Conservation (phyloP, 2,113 vertebrate species). For the Esox niger region DNA sequence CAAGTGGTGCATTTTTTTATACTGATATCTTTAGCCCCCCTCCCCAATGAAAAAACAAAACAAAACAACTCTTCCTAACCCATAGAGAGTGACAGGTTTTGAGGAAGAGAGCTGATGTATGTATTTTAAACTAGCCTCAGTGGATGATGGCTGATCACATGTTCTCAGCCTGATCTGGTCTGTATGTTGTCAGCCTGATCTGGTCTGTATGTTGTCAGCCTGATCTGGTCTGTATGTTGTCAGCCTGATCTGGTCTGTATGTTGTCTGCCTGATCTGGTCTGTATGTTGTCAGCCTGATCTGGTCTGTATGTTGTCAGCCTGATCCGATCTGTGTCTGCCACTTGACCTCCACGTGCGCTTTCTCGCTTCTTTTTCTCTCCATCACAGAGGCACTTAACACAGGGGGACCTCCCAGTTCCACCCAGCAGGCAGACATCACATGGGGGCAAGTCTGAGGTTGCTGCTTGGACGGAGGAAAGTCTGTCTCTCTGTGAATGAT, state of each 20-base stretch:
- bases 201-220: conserved; percentile 7
- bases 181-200: conserved; percentile 14
- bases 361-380: neutral
- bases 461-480: neutral
- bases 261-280: conserved; percentile 13
- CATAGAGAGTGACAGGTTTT: too few species aligned
- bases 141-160: conserved; percentile 12
- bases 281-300: conserved; percentile 14
- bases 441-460: conserved; percentile 5
- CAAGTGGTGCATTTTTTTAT: too few species aligned
- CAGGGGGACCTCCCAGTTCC: neutral
- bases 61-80: too few species aligned
- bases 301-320: conserved; percentile 7
- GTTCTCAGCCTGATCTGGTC: conserved; percentile 15
- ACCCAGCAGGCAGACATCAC: conserved; percentile 19
- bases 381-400: neutral
- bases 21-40: too few species aligned
- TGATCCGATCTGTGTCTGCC: conserved; percentile 15
- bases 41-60: too few species aligned
- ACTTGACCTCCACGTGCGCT: neutral
- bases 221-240: conserved; percentile 19
- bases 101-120: neutral
- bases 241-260: conserved; percentile 18
- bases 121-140: neutral
- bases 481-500: neutral